Conservation (phyloP, 2,888 invertebrate species). For the Rhamnusium bicolor region DNA sequence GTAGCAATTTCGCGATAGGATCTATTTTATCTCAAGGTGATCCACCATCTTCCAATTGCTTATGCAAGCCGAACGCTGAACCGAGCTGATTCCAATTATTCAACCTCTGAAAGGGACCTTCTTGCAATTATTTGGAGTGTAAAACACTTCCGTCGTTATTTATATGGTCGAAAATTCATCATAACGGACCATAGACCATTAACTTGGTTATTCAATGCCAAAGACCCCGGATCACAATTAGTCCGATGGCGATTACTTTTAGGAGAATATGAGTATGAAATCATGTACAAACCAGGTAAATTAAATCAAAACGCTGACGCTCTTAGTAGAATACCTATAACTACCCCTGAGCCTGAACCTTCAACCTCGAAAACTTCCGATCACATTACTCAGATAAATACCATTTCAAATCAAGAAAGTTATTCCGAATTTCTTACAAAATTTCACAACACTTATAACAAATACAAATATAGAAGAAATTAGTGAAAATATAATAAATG, state of each 20-base stretch:
- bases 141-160: slow-evolving; percentile 64
- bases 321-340: slow-evolving; percentile 34
- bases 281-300: slow-evolving; percentile 43
- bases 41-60: slow-evolving; percentile 59
- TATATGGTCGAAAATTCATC: slow-evolving; percentile 64
- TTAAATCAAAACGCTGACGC: slow-evolving; percentile 52
- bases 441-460: slow-evolving; percentile 6
- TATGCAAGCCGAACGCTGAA: slow-evolving; percentile 63
- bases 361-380: background rate
- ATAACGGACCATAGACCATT: slow-evolving; percentile 64
- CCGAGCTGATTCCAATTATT: slow-evolving; percentile 63
- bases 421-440: slow-evolving; percentile 4
- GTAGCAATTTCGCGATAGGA: slow-evolving; percentile 56
- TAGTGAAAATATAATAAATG: background rate
- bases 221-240: slow-evolving; percentile 58
- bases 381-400: background rate
- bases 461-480: slow-evolving; percentile 14
- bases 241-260: slow-evolving; percentile 60
- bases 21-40: slow-evolving; percentile 55
- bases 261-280: slow-evolving; percentile 58
- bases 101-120: slow-evolving; percentile 65
- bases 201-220: slow-evolving; percentile 59
- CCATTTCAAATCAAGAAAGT: background rate
- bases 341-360: background rate
- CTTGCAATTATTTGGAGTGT: slow-evolving; percentile 63